Evolutionary conservation across 2,113 vertebrate genomes (phyloP), one percentile per base, ranked within the genome.

Genomic region (Microcebus lehilahytsara): DNA sequence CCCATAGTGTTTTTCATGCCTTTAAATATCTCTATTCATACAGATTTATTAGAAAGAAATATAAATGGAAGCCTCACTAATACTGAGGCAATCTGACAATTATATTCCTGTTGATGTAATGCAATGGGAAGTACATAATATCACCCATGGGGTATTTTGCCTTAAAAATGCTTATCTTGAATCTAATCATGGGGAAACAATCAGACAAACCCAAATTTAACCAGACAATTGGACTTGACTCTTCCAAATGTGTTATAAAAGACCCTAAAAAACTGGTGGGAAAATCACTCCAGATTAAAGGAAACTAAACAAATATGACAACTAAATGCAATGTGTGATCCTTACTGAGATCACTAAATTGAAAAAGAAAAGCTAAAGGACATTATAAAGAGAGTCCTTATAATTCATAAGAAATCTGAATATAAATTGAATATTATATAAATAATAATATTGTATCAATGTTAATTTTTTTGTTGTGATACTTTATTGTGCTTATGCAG

Each of bases 161-260:
- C 22, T 95, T 58, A 7, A 69, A 78, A 90, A 67, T 16, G 23
- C 32, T 80, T 91, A 66, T 32, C 67, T 56, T 91, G 32, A 89
- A 79, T 49, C 37, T 89, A 81, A 56, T 66, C 74, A 27, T 4
- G 51, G 34, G 3, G 3, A 84, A 92, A 75, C 23, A 34, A 83
- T 74, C 56, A 91, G 16, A 91, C 78, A 67, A 85, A 88, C 79
- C 42, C 64, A 96, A 77, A 97, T 34, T 83, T 23, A 89, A 60
- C 49, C 79, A 80, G 27, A 80, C 37, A 83, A 53, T 9, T 30
- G 20, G 2, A 71, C 60, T 40, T 74, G 49, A 96, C 30, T 53
- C 40, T 74, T 60, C 49, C 53, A 91, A 86, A 69, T 86, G 17
- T 89, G 30, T 75, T 89, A 88, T 53, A 77, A 95, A 91, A 80